A percentile compares a stretch with the other conserved stretches of the same genome.
These are phyloP conservation scores for Peromyscus californicus DNA, from an alignment of 2,113 vertebrate species.

Conservation along the genomic window DNA sequence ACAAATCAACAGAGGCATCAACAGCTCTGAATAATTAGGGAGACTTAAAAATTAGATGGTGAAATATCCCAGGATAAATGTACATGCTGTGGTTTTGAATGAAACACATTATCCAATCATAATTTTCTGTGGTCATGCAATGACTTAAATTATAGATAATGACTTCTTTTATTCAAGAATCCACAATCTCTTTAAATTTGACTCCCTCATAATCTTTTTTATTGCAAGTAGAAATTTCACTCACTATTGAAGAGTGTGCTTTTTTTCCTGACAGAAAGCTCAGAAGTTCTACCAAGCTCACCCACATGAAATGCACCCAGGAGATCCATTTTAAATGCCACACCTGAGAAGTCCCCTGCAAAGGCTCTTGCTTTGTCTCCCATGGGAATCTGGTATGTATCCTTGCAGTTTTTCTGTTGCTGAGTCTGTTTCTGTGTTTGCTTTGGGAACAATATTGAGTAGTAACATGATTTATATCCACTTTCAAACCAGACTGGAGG, in stretches of 20 bases:
- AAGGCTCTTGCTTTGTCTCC: not conserved
- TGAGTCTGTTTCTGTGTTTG: not conserved
- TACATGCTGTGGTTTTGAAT: not conserved
- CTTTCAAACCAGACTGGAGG: not conserved
- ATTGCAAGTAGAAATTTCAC: not conserved
- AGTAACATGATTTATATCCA: not conserved
- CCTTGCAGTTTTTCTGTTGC: not conserved
- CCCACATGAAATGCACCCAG: not conserved
- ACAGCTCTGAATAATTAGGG: not conserved
- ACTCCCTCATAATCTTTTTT: not conserved
- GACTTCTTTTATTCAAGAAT: not conserved
- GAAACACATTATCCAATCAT: not conserved
- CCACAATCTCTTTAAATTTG: not conserved
- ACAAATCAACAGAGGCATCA: not conserved
- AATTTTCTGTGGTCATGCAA: not conserved
- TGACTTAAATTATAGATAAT: not conserved
- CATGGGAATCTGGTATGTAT: not conserved
- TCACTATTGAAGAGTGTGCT: not conserved
- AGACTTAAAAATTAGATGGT: not conserved
- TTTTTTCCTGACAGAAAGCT: not conserved
- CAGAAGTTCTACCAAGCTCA: not conserved
- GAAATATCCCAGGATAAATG: not conserved
- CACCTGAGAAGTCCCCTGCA: fast-evolving
- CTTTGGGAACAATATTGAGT: not conserved
- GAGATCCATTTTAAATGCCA: not conserved